Evolutionary conservation across 2,797 vertebrate genomes (phyloP).

Genomic region (Euthynnus affinis): DNA sequence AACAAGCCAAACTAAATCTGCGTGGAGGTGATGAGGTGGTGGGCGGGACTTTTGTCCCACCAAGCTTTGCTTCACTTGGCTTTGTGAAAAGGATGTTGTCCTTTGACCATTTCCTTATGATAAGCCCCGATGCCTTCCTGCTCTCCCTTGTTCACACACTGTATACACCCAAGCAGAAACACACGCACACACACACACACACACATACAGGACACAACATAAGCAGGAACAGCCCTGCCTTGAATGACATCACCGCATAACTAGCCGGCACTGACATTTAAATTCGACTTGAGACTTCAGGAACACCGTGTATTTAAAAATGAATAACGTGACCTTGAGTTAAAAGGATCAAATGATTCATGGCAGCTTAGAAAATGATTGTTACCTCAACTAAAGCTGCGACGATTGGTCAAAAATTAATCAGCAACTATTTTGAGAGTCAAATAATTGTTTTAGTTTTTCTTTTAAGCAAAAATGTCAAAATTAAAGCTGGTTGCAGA

Average conservation of each 20-base stretch:
- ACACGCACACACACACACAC: slow-evolving; percentile 23
- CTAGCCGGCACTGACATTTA: slow-evolving; percentile 15
- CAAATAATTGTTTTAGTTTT: not conserved
- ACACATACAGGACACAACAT: slow-evolving; percentile 30
- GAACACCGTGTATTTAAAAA: not conserved
- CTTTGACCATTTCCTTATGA: slow-evolving; percentile 86
- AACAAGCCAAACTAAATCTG: slow-evolving; percentile 26
- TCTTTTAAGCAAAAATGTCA: not conserved
- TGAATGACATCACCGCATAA: slow-evolving; percentile 64
- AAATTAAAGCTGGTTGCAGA: too few species aligned
- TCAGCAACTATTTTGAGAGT: too few species aligned
- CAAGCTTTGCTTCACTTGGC: slow-evolving; percentile 46
- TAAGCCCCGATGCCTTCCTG: slow-evolving; percentile 83
- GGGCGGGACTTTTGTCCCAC: slow-evolving; percentile 33
- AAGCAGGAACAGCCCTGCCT: slow-evolving; percentile 59
- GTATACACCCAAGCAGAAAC: slow-evolving; percentile 36
- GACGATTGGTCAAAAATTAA: too few species aligned
- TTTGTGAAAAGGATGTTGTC: slow-evolving; percentile 83
- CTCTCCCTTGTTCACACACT: slow-evolving; percentile 71
- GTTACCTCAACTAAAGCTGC: too few species aligned
- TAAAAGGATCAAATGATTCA: not conserved
- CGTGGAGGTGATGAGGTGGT: slow-evolving; percentile 41
- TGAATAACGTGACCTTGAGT: not conserved
- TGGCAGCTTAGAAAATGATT: not conserved
- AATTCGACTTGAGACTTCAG: slow-evolving; percentile 1